Conservation (phyloP, 2,797 vertebrate genomes). For the Tenualosa ilisha region DNA sequence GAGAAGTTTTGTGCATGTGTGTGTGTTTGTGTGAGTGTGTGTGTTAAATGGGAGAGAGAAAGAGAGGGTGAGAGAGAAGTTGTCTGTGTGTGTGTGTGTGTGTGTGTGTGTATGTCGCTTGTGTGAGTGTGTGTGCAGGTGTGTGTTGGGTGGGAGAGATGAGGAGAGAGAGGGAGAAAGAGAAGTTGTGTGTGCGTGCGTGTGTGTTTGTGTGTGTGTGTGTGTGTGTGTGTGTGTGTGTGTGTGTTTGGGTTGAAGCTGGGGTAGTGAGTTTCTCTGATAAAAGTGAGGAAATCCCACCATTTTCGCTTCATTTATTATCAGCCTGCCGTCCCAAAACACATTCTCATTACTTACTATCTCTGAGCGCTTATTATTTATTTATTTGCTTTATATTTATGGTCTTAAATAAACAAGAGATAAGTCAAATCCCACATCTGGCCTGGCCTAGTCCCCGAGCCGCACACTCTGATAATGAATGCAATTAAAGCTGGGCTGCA, state of each 20-base stretch:
- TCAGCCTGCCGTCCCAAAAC: slow-evolving; percentile 50
- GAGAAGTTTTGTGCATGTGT: no score
- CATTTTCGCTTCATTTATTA: slow-evolving; percentile 66
- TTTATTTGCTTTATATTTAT: slow-evolving; percentile 59
- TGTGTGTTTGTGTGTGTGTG: neutral
- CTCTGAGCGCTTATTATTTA: slow-evolving; percentile 69
- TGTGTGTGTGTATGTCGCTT: no score
- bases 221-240: neutral
- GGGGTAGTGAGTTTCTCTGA: neutral
- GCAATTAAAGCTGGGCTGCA: slow-evolving; percentile 69
- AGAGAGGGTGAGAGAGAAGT: no score
- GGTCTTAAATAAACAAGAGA: slow-evolving; percentile 76
- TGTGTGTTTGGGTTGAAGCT: neutral
- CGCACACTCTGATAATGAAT: slow-evolving; percentile 78
- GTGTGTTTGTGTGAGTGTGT: no score
- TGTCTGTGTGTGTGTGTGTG: no score
- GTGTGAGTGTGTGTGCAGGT: no score
- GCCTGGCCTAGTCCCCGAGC: slow-evolving; percentile 68
- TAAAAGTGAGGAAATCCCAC: slow-evolving; percentile 59
- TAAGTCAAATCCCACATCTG: slow-evolving; percentile 76
- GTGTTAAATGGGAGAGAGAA: no score
- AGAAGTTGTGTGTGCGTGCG: no score
- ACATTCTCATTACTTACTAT: slow-evolving; percentile 75
- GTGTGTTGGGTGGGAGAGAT: no score
- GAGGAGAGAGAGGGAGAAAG: no score